These are phyloP conservation scores for Aleiodes alternator DNA, from an alignment of 2,888 invertebrate genomes.

Conservation along the genomic window DNA sequence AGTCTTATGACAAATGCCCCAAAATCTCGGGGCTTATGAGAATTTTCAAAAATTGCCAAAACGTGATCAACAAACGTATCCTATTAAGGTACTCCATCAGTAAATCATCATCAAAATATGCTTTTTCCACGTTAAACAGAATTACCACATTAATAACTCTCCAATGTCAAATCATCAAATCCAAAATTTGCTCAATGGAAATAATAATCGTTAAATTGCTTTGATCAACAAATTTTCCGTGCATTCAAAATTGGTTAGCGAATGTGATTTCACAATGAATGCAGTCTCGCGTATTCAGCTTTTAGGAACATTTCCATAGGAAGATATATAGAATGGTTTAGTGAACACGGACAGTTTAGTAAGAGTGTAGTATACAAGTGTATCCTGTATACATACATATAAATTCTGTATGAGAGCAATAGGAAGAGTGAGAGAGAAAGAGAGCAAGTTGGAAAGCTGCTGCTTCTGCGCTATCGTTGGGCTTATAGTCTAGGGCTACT, in stretches of 20 bases:
- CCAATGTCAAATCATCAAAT: not conserved
- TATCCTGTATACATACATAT: not conserved
- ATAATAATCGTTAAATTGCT: slow-evolving; percentile 20
- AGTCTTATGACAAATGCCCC: too few relatives aligned
- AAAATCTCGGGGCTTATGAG: too few relatives aligned
- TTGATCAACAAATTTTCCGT: slow-evolving; percentile 1
- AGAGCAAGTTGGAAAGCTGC: slow-evolving; percentile 8
- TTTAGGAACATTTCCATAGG: slow-evolving; percentile 23
- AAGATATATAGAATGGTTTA: slow-evolving; percentile 20
- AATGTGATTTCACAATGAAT: slow-evolving; percentile 25
- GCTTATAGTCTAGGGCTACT: slow-evolving; percentile 29
- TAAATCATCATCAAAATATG: too few relatives aligned
- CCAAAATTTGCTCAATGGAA: not conserved
- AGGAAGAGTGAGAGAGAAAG: not conserved
- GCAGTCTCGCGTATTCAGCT: slow-evolving; percentile 23
- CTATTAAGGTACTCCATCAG: too few relatives aligned
- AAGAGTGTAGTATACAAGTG: slow-evolving; percentile 16
- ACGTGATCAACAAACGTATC: too few relatives aligned
- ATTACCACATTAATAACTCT: not conserved
- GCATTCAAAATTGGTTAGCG: not conserved
- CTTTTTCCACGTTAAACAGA: too few relatives aligned
- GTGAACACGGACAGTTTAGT: slow-evolving; percentile 21
- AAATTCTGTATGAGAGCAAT: slow-evolving; percentile 12
- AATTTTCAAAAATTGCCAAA: too few relatives aligned
- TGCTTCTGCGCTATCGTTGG: slow-evolving; percentile 26